Percentiles rank a stretch among this genome's conserved stretches.
Evolutionary conservation across 2,113 vertebrate species (phyloP).

Genomic region (Eretmochelys imbricata): DNA sequence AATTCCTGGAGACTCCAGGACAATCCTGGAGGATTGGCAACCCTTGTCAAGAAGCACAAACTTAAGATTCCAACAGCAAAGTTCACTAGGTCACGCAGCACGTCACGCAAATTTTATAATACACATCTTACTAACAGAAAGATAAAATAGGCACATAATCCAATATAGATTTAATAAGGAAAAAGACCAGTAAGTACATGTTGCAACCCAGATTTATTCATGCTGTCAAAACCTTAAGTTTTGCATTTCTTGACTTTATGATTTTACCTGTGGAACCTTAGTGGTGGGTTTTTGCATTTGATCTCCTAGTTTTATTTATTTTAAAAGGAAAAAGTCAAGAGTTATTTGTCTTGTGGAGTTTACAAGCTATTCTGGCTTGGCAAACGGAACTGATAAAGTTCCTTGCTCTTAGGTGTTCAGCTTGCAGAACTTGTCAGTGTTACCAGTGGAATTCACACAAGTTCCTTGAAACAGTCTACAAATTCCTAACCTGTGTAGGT

Average conservation of each 20-base stretch:
- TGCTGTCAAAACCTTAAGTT: background rate
- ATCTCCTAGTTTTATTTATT: background rate
- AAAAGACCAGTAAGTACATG: background rate
- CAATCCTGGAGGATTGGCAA: background rate
- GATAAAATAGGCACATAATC: background rate
- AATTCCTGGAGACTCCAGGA: background rate
- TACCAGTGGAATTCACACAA: background rate
- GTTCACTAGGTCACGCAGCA: background rate
- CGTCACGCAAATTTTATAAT: background rate
- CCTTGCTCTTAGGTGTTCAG: background rate
- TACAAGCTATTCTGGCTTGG: background rate
- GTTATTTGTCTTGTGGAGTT: background rate
- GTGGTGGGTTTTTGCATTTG: background rate
- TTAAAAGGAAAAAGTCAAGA: background rate
- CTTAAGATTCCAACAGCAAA: fast-evolving
- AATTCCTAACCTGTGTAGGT: background rate
- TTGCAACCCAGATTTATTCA: background rate
- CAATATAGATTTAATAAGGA: background rate
- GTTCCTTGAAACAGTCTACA: background rate
- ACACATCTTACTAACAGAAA: background rate
- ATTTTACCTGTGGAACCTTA: background rate
- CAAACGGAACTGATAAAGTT: background rate
- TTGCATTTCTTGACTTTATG: background rate
- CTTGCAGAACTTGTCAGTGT: background rate
- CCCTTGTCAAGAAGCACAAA: fast-evolving